Percentiles rank a stretch among this genome's conserved stretches.
These are phyloP conservation scores for Tetrao urogallus DNA, from an alignment of 2,113 vertebrate genomes.

Conservation along the genomic window DNA sequence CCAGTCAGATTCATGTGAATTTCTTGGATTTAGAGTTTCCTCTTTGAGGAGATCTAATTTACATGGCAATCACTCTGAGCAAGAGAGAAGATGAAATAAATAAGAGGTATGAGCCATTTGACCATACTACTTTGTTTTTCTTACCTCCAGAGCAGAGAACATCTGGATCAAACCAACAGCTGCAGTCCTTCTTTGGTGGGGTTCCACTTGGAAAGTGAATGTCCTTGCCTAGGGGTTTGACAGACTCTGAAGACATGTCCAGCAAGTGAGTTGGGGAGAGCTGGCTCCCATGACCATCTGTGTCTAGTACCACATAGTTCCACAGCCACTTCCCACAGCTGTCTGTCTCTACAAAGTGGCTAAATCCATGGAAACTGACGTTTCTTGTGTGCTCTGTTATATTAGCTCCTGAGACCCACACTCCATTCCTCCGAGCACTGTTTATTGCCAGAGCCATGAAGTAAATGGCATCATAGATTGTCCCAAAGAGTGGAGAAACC, in stretches of 20 bases:
- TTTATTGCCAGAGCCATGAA: conserved; percentile 85
- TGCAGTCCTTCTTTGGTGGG: conserved; percentile 81
- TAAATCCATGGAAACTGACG: conserved; percentile 86
- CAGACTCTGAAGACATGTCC: conserved; percentile 70
- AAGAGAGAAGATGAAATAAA: background rate
- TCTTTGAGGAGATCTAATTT: background rate
- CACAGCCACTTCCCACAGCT: conserved; percentile 76
- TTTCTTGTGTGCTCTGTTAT: conserved; percentile 81
- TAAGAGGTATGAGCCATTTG: background rate
- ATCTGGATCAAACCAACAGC: conserved; percentile 88
- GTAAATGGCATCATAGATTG: conserved; percentile 90
- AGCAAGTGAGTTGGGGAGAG: conserved; percentile 84
- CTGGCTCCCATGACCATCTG: conserved; percentile 76
- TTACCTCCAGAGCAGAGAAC: conserved; percentile 86
- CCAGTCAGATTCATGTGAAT: background rate
- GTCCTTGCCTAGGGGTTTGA: conserved; percentile 74
- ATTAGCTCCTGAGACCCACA: conserved; percentile 71
- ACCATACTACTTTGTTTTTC: background rate
- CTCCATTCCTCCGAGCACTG: conserved; percentile 72
- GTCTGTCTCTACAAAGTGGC: conserved; percentile 81
- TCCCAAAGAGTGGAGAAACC: conserved; percentile 92
- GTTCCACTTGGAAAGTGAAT: conserved; percentile 84
- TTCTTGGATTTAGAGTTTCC: background rate
- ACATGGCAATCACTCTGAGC: background rate
- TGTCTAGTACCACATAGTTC: conserved; percentile 86